Evolutionary conservation across 2,113 vertebrate species (phyloP).

Genomic region (Arothron firmamentum): DNA sequence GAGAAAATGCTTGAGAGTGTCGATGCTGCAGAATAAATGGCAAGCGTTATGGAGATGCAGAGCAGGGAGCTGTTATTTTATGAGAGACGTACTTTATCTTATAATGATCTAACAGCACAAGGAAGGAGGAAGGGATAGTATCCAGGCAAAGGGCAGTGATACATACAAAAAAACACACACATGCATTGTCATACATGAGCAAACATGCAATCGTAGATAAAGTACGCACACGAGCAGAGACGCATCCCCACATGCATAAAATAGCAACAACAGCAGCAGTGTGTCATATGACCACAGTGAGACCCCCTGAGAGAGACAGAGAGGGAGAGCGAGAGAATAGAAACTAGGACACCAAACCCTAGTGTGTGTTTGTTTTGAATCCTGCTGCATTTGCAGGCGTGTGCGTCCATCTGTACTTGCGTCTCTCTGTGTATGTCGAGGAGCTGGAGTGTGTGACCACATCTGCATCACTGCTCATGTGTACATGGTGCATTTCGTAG

Average conservation of each 20-base stretch:
- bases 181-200: constrained; percentile 1
- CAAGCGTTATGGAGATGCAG: constrained; percentile 34
- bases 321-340: constrained; percentile 46
- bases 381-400: constrained; percentile 42
- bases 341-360: constrained; percentile 70
- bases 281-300: constrained; percentile 51
- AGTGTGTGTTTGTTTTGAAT: constrained; percentile 57
- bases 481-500: constrained; percentile 14
- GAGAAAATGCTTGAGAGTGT: constrained; percentile 8
- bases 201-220: not conserved
- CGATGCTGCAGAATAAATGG: constrained; percentile 46
- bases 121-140: constrained; percentile 19
- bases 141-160: constrained; percentile 27
- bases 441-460: constrained; percentile 15
- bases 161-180: constrained; percentile 8
- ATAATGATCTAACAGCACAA: constrained; percentile 53
- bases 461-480: constrained; percentile 29
- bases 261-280: constrained; percentile 29
- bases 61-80: constrained; percentile 50
- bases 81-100: constrained; percentile 59
- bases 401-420: constrained; percentile 31
- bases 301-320: constrained; percentile 38
- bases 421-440: constrained; percentile 26
- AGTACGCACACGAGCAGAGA: constrained; percentile 28
- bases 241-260: constrained; percentile 23